Base-by-base conservation (phyloP, 2,797 vertebrate genomes). In the Artibeus jamaicensis region DNA sequence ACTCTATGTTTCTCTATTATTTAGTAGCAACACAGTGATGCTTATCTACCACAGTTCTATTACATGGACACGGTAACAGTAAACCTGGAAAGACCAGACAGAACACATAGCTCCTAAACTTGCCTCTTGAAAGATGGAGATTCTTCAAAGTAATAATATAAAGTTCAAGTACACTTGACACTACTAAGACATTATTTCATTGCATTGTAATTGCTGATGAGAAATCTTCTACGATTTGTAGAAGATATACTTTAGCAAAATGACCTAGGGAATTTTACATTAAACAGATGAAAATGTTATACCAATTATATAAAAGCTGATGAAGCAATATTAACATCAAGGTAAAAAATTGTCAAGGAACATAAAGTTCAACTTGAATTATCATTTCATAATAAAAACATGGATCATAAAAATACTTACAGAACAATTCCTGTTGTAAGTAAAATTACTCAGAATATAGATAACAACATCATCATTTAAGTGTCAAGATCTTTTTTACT, bases 381-480 rank as follows among this genome's bases (percentile, higher is more conserved):
- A 65, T 16, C 32, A 65, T 4, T 76, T 37, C 3, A 71, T 53
- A 91, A 83, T 79, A n/a, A 84, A 94, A 95, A 87, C 24, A 77
- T 44, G 44, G 48, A 90, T 93, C 10, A 67, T 44, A 82, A 94
- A 34, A 32, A 95, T 86, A 67, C 70, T 93, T 74, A 78, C 1
- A 53, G 37, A 85, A 39, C 19, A 65, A 91, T 87, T 81, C 24
- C 22, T 91, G 59, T 67, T 92, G 34, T 24, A 89, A 88, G 78
- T 84, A 85, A 96, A 95, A 96, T 95, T 96, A 96, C 95, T 96
- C 91, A 73, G 77, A 89, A 55, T 78, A 78, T 16, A 92, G 91
- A 93, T 87, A 96, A 91, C 37, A 77, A 89, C 85, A 95, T 92
- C 91, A 96, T 97, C 93, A 86, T 68, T 82, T 89, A 67, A 18